Percentiles rank a stretch among this genome's conserved stretches.
phyloP scores from a whole-genome alignment of 2,797 vertebrate species.

The Tokudaia tokunoshimensis region DNA sequence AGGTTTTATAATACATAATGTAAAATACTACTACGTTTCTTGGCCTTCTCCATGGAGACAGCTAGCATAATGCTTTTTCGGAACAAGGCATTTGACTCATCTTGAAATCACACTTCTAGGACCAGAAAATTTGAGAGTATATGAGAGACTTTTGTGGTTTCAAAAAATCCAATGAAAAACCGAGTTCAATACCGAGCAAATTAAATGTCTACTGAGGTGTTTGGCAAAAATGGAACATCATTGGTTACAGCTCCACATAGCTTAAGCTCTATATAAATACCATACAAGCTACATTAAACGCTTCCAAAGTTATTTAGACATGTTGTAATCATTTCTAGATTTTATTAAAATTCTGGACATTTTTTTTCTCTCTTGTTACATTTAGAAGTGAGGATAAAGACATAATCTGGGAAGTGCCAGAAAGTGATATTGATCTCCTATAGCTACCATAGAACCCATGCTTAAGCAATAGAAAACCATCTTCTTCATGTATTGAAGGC shows the following conservation, averaged over 20 bases:
- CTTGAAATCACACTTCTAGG: constrained; percentile 75
- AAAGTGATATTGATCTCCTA: background rate
- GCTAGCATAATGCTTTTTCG: constrained; percentile 60
- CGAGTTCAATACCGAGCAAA: constrained; percentile 76
- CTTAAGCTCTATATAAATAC: constrained; percentile 35
- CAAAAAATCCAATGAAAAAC: constrained; percentile 73
- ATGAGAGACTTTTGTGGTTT: constrained; percentile 61
- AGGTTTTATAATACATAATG: constrained; percentile 66
- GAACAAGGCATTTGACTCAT: constrained; percentile 74
- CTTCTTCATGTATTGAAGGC: background rate
- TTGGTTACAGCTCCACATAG: constrained; percentile 10
- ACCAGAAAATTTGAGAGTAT: constrained; percentile 69
- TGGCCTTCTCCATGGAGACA: constrained; percentile 64
- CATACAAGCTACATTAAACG: constrained; percentile 25
- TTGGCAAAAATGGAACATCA: constrained; percentile 56
- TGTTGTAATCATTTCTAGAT: constrained; percentile 52
- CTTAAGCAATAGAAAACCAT: background rate
- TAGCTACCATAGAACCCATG: background rate
- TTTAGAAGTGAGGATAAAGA: background rate
- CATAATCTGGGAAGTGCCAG: fast-evolving
- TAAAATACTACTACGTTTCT: constrained; percentile 72
- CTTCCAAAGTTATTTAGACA: constrained; percentile 37
- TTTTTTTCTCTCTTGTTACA: background rate
- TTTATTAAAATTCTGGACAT: constrained; percentile 55
- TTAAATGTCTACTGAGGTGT: constrained; percentile 63